Percentiles rank a stretch among this genome's conserved stretches.
Evolutionary conservation across 2,113 vertebrate species (phyloP).

Genomic region (Hippocampus mohnikei): DNA sequence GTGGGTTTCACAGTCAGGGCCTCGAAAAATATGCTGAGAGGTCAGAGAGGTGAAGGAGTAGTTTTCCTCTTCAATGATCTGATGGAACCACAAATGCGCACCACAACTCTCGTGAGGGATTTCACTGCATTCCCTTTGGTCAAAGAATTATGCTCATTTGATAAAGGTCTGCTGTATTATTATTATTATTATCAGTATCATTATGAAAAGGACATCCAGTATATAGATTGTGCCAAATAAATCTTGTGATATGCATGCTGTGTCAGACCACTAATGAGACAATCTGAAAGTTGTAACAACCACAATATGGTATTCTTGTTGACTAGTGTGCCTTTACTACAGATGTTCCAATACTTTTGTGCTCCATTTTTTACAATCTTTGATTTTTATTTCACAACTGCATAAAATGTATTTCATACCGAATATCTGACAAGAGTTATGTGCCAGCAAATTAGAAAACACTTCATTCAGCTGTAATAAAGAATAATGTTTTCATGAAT

Average conservation of each 20-base stretch:
- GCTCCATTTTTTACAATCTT: background rate
- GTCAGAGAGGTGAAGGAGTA: background rate
- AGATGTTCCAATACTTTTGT: background rate
- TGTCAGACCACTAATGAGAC: no score
- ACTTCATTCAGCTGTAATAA: background rate
- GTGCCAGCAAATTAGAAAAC: background rate
- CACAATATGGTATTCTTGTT: background rate
- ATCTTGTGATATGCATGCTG: background rate
- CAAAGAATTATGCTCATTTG: background rate
- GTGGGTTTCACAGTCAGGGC: background rate
- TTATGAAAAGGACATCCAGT: no score
- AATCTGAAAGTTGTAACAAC: background rate
- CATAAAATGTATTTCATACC: background rate
- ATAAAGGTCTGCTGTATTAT: no score
- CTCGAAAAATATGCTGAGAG: background rate
- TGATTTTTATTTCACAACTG: background rate
- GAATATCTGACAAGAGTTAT: background rate
- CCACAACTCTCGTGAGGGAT: background rate
- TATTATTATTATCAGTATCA: no score
- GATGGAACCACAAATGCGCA: background rate
- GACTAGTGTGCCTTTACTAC: background rate
- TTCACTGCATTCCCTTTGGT: background rate
- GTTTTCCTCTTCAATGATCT: background rate
- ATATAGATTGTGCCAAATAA: background rate
- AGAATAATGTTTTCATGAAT: slow-evolving; percentile 43